A percentile compares a stretch with the other conserved stretches of the same genome.
Conservation (phyloP, 2,797 vertebrate species). For the Neosalanx taihuensis region DNA sequence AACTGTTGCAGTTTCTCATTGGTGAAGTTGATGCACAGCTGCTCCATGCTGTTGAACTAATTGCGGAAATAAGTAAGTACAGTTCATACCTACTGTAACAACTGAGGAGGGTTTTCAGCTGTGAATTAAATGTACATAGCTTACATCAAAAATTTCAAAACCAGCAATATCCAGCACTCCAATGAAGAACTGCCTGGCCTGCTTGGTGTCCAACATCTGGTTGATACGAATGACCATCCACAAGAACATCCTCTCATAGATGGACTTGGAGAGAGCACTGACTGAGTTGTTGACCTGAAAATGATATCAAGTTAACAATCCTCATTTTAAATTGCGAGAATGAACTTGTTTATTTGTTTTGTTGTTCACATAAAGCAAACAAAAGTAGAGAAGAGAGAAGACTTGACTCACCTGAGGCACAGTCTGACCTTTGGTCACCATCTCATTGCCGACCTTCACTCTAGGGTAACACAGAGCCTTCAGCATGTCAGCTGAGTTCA, state of each 20-base stretch:
- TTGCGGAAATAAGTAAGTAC: not conserved
- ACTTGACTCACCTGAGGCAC: conserved; percentile 74
- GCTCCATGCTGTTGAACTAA: conserved; percentile 59
- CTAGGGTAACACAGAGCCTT: conserved; percentile 82
- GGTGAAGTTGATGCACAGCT: conserved; percentile 81
- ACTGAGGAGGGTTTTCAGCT: too few relatives aligned
- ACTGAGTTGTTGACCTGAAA: conserved; percentile 47
- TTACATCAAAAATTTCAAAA: conserved; percentile 86
- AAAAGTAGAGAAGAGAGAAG: too few relatives aligned
- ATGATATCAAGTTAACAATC: too few relatives aligned
- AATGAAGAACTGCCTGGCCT: conserved; percentile 80
- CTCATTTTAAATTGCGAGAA: too few relatives aligned
- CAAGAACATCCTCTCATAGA: conserved; percentile 83
- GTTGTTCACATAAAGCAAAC: too few relatives aligned
- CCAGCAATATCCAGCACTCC: conserved; percentile 86
- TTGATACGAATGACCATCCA: conserved; percentile 92
- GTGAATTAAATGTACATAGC: conserved; percentile 28
- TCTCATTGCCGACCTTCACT: conserved; percentile 87
- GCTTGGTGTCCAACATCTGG: conserved; percentile 84
- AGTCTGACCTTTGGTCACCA: conserved; percentile 86
- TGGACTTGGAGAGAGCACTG: conserved; percentile 35
- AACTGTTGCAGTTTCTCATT: conserved; percentile 68
- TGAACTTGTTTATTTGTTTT: too few relatives aligned
- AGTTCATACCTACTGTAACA: too few relatives aligned
- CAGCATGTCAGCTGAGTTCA: conserved; percentile 76